Conservation (phyloP, 2,113 vertebrate genomes). For the Eretmochelys imbricata region DNA sequence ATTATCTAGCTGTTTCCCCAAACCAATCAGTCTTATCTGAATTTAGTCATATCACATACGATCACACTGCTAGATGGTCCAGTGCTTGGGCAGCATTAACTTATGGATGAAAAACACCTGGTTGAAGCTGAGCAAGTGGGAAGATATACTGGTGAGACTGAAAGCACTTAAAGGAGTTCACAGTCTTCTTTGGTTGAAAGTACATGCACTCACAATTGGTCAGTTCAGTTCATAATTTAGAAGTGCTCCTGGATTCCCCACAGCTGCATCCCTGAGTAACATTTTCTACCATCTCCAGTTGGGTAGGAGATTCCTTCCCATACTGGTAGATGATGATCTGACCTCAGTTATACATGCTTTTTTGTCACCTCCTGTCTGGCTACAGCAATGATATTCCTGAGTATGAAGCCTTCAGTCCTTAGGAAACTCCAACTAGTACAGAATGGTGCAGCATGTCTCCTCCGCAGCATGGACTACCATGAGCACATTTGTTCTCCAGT, state of each 20-base stretch:
- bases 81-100: neutral
- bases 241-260: neutral
- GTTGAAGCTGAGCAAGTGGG: neutral
- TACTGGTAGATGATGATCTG: neutral
- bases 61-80: neutral
- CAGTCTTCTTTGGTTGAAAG: neutral
- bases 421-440: neutral
- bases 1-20: slow-evolving; percentile 41
- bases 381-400: neutral
- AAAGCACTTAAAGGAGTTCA: neutral
- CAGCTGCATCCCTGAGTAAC: neutral
- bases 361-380: neutral
- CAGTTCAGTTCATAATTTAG: neutral
- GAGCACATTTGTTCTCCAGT: neutral
- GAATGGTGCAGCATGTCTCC: neutral
- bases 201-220: neutral
- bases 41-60: neutral
- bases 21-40: slow-evolving; percentile 36
- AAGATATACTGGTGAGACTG: neutral
- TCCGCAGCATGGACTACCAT: neutral
- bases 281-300: neutral
- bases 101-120: neutral
- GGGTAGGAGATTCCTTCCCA: neutral
- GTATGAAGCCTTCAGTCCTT: neutral
- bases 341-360: neutral